Conservation (phyloP, 2,113 vertebrate species). For the Marmota flaviventris region DNA sequence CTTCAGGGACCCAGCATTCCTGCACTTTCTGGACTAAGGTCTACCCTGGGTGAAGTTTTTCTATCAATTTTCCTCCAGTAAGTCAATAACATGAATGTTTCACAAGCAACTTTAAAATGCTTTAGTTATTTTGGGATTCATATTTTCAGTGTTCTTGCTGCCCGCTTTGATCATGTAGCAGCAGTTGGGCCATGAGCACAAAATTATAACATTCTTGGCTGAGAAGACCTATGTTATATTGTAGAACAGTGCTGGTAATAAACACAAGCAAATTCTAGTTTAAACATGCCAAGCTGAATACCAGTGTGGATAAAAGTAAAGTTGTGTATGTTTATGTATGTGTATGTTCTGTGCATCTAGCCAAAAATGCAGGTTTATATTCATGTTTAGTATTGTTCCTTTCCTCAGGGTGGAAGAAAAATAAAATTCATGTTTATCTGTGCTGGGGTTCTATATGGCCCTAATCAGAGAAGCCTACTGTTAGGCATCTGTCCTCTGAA, state of each 20-base stretch:
- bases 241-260: background rate
- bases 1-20: background rate
- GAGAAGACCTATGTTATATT: background rate
- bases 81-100: constrained; percentile 58
- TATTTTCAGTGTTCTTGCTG: constrained; percentile 60
- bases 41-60: background rate
- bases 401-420: background rate
- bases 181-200: background rate
- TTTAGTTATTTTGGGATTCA: constrained; percentile 47
- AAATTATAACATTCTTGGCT: background rate
- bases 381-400: background rate
- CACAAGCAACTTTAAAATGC: constrained; percentile 64
- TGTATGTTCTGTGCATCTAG: background rate
- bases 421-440: constrained; percentile 13
- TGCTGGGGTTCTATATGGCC: background rate
- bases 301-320: constrained; percentile 63
- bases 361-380: background rate
- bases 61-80: constrained; percentile 19
- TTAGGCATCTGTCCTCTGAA: background rate
- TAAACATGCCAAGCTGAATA: constrained; percentile 8
- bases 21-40: background rate
- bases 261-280: constrained; percentile 20
- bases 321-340: background rate
- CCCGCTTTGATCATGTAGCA: constrained; percentile 52
- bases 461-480: background rate